These are phyloP conservation scores for Eubucco bourcierii DNA, from an alignment of 2,113 vertebrate species.

Conservation along the genomic window DNA sequence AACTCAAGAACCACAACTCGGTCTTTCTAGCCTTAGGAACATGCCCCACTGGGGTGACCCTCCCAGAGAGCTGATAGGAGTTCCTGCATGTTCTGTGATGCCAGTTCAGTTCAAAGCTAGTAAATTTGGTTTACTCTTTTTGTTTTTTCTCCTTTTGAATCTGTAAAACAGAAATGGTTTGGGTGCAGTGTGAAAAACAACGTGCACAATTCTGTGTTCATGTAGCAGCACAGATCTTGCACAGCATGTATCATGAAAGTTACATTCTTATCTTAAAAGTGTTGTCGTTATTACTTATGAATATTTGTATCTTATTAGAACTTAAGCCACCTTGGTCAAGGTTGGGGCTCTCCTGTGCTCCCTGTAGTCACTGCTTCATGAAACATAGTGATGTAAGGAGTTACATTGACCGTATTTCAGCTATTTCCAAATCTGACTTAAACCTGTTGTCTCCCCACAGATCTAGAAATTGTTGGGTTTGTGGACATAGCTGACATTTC, in stretches of 20 bases:
- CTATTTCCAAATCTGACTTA: background rate
- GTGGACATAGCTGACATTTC: slow-evolving; percentile 98
- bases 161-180: background rate
- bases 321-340: no score
- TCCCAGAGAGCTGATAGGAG: background rate
- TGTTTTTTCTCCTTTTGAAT: background rate
- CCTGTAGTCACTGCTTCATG: background rate
- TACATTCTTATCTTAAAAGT: background rate
- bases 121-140: background rate
- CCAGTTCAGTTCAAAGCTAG: background rate
- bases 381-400: background rate
- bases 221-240: background rate
- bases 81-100: background rate
- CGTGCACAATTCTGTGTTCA: background rate
- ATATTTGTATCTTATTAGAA: background rate
- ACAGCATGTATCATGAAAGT: background rate
- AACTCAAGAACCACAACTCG: background rate
- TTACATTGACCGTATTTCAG: background rate
- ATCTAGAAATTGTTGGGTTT: slow-evolving; percentile 96
- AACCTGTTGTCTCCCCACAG: slow-evolving; percentile 70
- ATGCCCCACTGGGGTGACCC: background rate
- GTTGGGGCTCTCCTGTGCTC: background rate
- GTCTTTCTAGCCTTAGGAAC: background rate
- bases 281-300: background rate
- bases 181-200: background rate